phyloP scores from a whole-genome alignment of 2,888 invertebrate genomes.

The Matsumyia berberina region DNA sequence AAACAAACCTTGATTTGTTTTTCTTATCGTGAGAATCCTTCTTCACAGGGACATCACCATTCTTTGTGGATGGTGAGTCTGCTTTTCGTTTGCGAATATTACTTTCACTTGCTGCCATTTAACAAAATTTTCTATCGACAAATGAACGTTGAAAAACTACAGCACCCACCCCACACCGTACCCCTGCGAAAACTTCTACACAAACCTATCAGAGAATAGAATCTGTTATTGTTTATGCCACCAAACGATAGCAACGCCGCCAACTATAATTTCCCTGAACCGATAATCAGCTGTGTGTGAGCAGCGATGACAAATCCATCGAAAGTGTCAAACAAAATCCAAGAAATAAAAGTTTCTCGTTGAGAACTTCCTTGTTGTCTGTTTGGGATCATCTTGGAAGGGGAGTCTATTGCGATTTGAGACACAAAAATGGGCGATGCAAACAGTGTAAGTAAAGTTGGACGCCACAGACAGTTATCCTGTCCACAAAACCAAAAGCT shows the following conservation, averaged over 20 bases:
- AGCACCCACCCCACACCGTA: background rate
- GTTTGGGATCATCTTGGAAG: slow-evolving; percentile 19
- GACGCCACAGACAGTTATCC: background rate
- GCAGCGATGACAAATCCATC: slow-evolving; percentile 62
- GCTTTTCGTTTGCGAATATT: slow-evolving; percentile 52
- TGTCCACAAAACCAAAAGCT: background rate
- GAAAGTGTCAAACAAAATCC: slow-evolving; percentile 53
- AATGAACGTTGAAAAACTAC: background rate
- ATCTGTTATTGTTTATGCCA: slow-evolving; percentile 28
- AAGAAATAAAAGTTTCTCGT: slow-evolving; percentile 19
- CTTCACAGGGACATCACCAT: background rate
- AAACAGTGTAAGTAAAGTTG: slow-evolving; percentile 60
- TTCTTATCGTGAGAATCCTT: slow-evolving; percentile 33
- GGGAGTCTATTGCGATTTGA: background rate
- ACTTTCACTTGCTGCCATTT: slow-evolving; percentile 41
- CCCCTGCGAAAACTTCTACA: background rate
- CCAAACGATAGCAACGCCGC: slow-evolving; percentile 6
- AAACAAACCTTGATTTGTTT: slow-evolving; percentile 53
- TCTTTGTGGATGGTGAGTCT: slow-evolving; percentile 18
- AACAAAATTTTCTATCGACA: background rate
- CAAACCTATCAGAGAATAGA: background rate
- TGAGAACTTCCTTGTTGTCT: slow-evolving; percentile 36
- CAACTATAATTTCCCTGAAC: background rate
- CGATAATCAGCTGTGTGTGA: slow-evolving; percentile 53
- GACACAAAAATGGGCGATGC: slow-evolving; percentile 61